These are phyloP conservation scores for Apodemia hepburni DNA, from an alignment of 2,888 invertebrate species.

Conservation along the genomic window DNA sequence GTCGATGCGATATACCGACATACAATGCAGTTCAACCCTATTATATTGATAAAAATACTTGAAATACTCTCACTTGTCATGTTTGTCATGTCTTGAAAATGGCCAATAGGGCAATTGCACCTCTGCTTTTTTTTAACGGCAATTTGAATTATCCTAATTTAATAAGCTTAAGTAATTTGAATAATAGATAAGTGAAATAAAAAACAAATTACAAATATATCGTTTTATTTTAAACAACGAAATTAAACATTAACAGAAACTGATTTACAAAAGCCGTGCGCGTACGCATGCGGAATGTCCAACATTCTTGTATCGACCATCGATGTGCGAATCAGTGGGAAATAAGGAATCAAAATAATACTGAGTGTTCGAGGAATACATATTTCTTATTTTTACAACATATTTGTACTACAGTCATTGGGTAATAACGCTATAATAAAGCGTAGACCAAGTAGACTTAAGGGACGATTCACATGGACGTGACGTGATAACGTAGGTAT, in stretches of 20 bases:
- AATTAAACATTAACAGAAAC: conserved; percentile 26
- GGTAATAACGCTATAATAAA: not conserved
- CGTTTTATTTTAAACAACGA: conserved; percentile 50
- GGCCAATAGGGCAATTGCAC: too few relatives aligned
- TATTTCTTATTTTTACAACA: not conserved
- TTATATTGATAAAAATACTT: too few relatives aligned
- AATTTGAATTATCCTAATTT: too few relatives aligned
- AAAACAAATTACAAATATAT: conserved; percentile 56
- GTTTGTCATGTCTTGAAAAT: too few relatives aligned
- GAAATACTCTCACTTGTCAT: too few relatives aligned
- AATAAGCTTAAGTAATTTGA: not conserved
- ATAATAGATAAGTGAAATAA: conserved; percentile 27
- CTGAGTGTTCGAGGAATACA: not conserved
- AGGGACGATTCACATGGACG: not conserved
- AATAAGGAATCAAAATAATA: conserved; percentile 6
- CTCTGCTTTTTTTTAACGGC: too few relatives aligned
- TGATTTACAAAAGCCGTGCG: conserved; percentile 20
- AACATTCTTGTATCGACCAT: conserved; percentile 3
- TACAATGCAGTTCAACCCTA: too few relatives aligned
- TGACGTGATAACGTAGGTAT: too few relatives aligned
- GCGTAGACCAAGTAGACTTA: not conserved
- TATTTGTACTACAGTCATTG: not conserved
- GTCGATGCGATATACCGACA: too few relatives aligned
- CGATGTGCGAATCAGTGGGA: not conserved
- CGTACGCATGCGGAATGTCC: conserved; percentile 24